Evolutionary conservation across 1,140 invertebrate genomes (phyloP), one percentile per base, ranked within the genome.

Genomic region (Tribolium castaneum): DNA sequence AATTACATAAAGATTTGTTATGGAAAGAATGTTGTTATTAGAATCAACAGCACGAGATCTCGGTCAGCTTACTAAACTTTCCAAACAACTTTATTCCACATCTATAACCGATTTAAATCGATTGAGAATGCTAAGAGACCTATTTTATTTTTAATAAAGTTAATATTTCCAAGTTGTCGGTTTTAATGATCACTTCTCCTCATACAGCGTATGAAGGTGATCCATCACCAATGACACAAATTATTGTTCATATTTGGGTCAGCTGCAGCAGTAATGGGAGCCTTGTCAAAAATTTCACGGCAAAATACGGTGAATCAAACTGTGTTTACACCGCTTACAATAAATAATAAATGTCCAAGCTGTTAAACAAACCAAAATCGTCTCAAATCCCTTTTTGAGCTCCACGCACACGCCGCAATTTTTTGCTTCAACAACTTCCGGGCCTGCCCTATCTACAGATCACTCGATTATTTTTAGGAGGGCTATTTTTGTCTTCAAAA

Each of bases 401-500:
- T 54, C 52, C 6, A 13, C 25, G 25, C 25, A 30, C 25, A 62
- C 19, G 56, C 16, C 56, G 56, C 56, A 62, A 62, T 30, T 62
- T 62, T 62, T 62, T 25, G 56, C 56, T 62, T 25, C 56, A 30
- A 30, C 56, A 25, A 62, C 56, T 62, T 62, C 56, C 56, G 56
- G 56, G 30, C 56, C 9, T 25, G 30, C 19, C 56, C 56, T 62
- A 62, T 62, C 30, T 19, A 62, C 56, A 62, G 56, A 30, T 30
- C 56, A 62, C 30, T n/a, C 22, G 25, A 62, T 19, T 62, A 62
- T 62, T 62, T 62, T 62, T 62, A 62, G 56, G 12, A 30, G 6
- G 25, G 19, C 22, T 62, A 62, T 62, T 25, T 62, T 62, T 62
- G 25, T 62, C 30, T 62, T 30, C 56, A 62, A 62, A 62, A 30